Base-by-base conservation (phyloP, 2,888 invertebrate species). In the Cheilosia impressa region DNA sequence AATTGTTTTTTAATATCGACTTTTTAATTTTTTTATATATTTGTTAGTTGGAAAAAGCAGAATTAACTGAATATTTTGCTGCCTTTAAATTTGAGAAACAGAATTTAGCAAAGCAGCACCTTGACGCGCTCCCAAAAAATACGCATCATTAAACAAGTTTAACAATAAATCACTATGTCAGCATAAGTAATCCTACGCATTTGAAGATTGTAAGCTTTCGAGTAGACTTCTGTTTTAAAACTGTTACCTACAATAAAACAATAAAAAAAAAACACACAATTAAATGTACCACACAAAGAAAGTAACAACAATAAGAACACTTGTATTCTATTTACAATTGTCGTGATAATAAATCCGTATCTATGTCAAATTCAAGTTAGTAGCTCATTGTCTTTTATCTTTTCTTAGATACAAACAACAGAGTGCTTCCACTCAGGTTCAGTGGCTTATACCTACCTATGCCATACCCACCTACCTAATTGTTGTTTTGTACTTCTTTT, bases 361-460 rank as follows among this genome's bases (percentile, higher is more conserved):
- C 65, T 52, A 41, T 38, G n/a, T 17, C 38, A 52, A 52, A 52
- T 27, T 41, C 50, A 50, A 65, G 65, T 58, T 38, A 58, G 57
- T 22, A 69, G 60, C 27, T 41, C 71, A 41, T n/a, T 52, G 34
- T 7, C 22, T 43, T 53, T 62, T 62, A 72, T 72, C 62, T 62
- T 7, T 10, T 9, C 15, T 31, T 13, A 43, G 60, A 66, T 43
- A 41, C 31, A 50, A 50, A 69, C 58, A 62, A n/a, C 43, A 31
- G 43, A 52, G 45, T 62, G 62, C 53, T 58, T 52, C 52, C 41
- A 19, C 17, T 41, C 58, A 19, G 31, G 19, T 63, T 53, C 43
- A 62, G 60, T 43, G 19, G 43, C 34, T 72, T 72, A 17, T 45
- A n/a, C 24, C 9, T 27, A 27, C 6, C 27, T 27, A 1, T 27